Percentiles rank a stretch among this genome's conserved stretches.
Evolutionary conservation across 2,888 invertebrate genomes (phyloP).

Genomic region (Cheilosia soror): DNA sequence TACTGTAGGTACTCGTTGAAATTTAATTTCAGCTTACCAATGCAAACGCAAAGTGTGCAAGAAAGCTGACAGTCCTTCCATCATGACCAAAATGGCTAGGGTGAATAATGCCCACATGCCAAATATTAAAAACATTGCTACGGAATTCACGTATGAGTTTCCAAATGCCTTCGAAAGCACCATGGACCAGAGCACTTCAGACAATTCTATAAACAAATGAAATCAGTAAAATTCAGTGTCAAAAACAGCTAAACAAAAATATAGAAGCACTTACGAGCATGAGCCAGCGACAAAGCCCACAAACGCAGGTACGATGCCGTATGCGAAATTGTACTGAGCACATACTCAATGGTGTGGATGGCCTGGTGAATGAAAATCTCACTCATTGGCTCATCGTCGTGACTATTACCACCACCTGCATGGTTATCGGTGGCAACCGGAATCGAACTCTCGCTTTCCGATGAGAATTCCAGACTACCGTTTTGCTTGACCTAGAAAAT

Average conservation of each 20-base stretch:
- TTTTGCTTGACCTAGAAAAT: constrained; percentile 82
- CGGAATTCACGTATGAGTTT: constrained; percentile 87
- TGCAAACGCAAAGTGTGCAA: constrained; percentile 98
- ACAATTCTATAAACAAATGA: constrained; percentile 86
- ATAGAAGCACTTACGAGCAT: constrained; percentile 89
- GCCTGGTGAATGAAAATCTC: constrained; percentile 97
- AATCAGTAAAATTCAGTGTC: neutral
- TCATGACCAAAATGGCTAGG: constrained; percentile 96
- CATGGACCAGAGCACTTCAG: constrained; percentile 97
- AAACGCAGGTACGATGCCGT: constrained; percentile 98
- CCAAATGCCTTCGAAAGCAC: constrained; percentile 90
- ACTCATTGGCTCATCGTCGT: constrained; percentile 88
- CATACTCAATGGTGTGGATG: constrained; percentile 98
- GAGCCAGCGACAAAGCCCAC: constrained; percentile 98
- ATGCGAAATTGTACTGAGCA: constrained; percentile 97
- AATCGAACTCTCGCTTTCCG: constrained; percentile 81
- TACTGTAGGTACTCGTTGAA: neutral
- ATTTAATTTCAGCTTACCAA: constrained; percentile 86
- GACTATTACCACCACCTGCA: constrained; percentile 83
- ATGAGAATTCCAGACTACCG: constrained; percentile 88
- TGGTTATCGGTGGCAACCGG: constrained; percentile 81
- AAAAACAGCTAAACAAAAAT: neutral
- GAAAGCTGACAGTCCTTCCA: constrained; percentile 99
- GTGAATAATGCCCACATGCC: constrained; percentile 96
- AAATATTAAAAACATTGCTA: constrained; percentile 93